phyloP scores from a whole-genome alignment of 2,113 vertebrate species.

The Brienomyrus longianalis region DNA sequence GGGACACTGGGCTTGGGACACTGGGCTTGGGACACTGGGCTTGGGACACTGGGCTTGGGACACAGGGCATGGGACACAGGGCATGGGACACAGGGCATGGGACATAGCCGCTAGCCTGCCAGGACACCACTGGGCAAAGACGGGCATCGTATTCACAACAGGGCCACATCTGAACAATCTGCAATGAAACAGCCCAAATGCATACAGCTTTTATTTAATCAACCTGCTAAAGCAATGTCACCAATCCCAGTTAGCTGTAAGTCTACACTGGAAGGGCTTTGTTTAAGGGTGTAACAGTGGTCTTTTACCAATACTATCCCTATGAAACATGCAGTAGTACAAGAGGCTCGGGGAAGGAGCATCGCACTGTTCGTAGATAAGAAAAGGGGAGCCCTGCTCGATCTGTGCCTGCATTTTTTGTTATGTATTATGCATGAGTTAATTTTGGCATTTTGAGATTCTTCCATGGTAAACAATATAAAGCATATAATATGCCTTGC shows the following conservation, averaged over 20 bases:
- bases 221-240: not conserved
- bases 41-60: no score
- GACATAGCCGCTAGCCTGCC: not conserved
- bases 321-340: not conserved
- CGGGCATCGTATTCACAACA: not conserved
- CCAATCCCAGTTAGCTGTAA: not conserved
- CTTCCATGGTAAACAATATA: not conserved
- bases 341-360: not conserved
- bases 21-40: no score
- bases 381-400: not conserved
- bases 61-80: no score
- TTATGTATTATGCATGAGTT: not conserved
- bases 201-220: not conserved
- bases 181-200: not conserved
- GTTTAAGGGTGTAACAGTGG: not conserved
- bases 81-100: not conserved
- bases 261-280: not conserved
- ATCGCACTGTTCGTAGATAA: not conserved
- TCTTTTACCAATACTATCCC: not conserved
- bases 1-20: no score
- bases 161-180: not conserved
- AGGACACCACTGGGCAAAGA: not conserved
- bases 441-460: not conserved
- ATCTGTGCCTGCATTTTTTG: not conserved
- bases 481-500: not conserved